Percentiles rank a stretch among this genome's conserved stretches.
Conservation (phyloP, 1,140 invertebrate genomes). For the Apolygus lucorum region DNA sequence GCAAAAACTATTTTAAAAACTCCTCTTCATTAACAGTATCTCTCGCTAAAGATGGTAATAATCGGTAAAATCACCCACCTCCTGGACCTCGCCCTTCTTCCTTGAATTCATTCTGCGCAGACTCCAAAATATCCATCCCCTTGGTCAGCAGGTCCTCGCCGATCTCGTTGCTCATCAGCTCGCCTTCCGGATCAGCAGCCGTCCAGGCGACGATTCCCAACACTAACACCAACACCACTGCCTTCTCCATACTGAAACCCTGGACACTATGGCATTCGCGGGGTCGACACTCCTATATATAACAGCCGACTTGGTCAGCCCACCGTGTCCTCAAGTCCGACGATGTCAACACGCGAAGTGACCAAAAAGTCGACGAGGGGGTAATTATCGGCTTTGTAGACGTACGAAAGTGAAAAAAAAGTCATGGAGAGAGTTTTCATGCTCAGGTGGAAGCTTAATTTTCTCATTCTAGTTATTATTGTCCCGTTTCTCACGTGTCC, state of each 20-base stretch:
- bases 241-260: neutral
- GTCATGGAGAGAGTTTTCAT: too few species aligned
- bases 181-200: neutral
- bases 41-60: too few species aligned
- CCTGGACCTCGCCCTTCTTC: neutral
- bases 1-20: too few species aligned
- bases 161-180: neutral
- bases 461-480: too few species aligned
- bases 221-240: neutral
- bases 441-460: too few species aligned
- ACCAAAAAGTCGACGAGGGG: neutral
- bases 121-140: neutral
- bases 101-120: neutral
- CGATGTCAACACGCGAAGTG: neutral
- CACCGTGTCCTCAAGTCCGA: neutral
- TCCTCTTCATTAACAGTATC: too few species aligned
- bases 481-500: too few species aligned
- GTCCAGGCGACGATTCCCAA: neutral
- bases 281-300: constrained; percentile 4
- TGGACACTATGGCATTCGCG: neutral
- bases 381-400: neutral
- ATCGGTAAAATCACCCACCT: too few species aligned
- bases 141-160: neutral
- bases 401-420: neutral
- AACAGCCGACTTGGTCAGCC: neutral